Evolutionary conservation across 2,113 vertebrate genomes (phyloP).

Genomic region (Pan paniscus): DNA sequence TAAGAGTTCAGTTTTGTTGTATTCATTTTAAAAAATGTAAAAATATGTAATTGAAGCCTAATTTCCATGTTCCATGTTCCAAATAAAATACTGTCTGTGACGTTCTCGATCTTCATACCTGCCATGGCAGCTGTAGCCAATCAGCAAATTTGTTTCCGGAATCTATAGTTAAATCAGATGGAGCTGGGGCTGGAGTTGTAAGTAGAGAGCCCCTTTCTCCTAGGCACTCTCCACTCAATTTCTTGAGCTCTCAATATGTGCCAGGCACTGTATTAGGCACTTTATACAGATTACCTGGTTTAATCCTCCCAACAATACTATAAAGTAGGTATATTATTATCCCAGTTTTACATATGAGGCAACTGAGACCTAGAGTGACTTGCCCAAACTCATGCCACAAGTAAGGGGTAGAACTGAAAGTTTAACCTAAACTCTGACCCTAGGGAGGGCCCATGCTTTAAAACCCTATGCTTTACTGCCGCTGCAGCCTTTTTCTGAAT

Average conservation of each 20-base stretch:
- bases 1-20: neutral
- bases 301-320: neutral
- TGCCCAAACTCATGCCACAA: neutral
- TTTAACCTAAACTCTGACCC: neutral
- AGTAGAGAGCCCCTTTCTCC: neutral
- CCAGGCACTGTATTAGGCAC: neutral
- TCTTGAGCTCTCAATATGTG: neutral
- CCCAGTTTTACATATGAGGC: neutral
- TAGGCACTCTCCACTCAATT: neutral
- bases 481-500: neutral
- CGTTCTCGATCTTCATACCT: neutral
- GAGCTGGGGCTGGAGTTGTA: neutral
- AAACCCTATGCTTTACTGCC: neutral
- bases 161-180: neutral
- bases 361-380: neutral
- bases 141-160: neutral
- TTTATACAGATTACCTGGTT: neutral
- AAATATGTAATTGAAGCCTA: neutral
- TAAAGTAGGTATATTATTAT: neutral
- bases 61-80: neutral
- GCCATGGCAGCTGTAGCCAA: neutral
- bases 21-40: neutral
- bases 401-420: neutral
- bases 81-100: neutral
- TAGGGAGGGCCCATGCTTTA: neutral